Conservation (phyloP, 2,113 vertebrate species). For the Cavia aperea region DNA sequence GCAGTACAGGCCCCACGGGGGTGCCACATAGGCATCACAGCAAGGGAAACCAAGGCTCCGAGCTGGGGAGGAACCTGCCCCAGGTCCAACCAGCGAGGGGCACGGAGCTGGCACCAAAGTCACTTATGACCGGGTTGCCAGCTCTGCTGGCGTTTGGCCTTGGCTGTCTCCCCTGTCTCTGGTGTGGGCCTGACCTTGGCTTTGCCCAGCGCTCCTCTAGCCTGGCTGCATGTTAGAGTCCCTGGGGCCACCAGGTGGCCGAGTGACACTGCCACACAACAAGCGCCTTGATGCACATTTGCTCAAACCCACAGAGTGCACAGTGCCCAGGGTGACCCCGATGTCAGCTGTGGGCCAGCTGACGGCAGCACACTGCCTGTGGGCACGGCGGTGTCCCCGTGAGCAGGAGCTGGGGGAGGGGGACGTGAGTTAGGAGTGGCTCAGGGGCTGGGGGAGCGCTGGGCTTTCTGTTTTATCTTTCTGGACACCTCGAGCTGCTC, state of each 20-base stretch:
- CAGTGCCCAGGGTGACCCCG: not conserved
- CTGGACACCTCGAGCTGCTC: not conserved
- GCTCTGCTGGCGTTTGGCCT: rapidly evolving
- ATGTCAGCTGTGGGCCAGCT: not conserved
- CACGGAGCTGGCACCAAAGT: rapidly evolving
- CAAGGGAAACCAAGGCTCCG: not conserved
- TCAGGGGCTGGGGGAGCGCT: rapidly evolving
- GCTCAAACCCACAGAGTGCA: not conserved
- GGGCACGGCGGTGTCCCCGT: rapidly evolving
- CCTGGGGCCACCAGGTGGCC: too few relatives aligned
- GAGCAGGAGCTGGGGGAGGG: rapidly evolving
- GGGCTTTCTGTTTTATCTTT: not conserved
- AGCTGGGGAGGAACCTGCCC: not conserved
- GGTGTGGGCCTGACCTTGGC: rapidly evolving
- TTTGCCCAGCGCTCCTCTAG: rapidly evolving
- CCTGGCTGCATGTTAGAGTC: rapidly evolving
- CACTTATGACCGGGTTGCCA: rapidly evolving
- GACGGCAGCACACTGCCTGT: rapidly evolving
- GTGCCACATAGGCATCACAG: not conserved
- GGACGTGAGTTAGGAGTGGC: not conserved
- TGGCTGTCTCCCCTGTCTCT: rapidly evolving
- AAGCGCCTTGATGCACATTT: rapidly evolving
- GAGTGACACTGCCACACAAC: not conserved
- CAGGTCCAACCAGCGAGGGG: rapidly evolving
- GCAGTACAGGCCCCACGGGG: not conserved